These are phyloP conservation scores for Kryptolebias marmoratus DNA, from an alignment of 2,113 vertebrate genomes.

Conservation along the genomic window DNA sequence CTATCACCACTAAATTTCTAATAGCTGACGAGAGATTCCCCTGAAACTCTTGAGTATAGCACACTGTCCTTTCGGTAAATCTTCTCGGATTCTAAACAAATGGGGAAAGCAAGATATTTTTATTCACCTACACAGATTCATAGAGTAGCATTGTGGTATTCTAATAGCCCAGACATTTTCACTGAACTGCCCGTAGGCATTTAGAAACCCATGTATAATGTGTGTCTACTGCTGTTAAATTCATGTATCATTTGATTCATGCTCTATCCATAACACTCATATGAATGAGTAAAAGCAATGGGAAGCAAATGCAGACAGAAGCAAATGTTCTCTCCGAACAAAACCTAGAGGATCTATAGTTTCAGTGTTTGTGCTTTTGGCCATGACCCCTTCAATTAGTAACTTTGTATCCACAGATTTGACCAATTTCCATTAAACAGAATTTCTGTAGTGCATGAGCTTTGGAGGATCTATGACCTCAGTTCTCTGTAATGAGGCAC, in stretches of 20 bases:
- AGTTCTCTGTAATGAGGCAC: conserved; percentile 66
- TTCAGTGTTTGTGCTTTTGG: conserved; percentile 32
- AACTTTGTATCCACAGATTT: conserved; percentile 59
- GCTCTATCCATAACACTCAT: conserved; percentile 14
- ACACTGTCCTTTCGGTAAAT: conserved; percentile 2
- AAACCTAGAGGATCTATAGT: conserved; percentile 21
- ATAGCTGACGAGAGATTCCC: conserved; percentile 43
- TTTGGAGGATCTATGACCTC: conserved; percentile 50
- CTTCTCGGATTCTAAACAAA: conserved; percentile 6
- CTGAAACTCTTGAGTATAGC: conserved; percentile 17
- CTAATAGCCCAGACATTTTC: conserved; percentile 18
- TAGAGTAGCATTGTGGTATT: conserved; percentile 25
- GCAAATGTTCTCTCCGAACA: conserved; percentile 13
- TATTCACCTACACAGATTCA: conserved; percentile 18
- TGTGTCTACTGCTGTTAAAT: conserved; percentile 31
- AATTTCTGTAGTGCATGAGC: conserved; percentile 38
- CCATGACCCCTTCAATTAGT: conserved; percentile 56
- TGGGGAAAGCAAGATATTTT: conserved; percentile 4
- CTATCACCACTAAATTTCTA: conserved; percentile 45
- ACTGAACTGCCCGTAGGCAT: conserved; percentile 16
- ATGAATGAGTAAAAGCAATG: conserved; percentile 38
- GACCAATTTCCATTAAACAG: conserved; percentile 57
- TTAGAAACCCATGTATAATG: conserved; percentile 27
- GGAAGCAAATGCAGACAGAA: conserved; percentile 13
- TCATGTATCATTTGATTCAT: conserved; percentile 36